Evolutionary conservation across 2,888 invertebrate genomes (phyloP), one percentile per base, ranked within the genome.

Genomic region (Masnerella sp.): DNA sequence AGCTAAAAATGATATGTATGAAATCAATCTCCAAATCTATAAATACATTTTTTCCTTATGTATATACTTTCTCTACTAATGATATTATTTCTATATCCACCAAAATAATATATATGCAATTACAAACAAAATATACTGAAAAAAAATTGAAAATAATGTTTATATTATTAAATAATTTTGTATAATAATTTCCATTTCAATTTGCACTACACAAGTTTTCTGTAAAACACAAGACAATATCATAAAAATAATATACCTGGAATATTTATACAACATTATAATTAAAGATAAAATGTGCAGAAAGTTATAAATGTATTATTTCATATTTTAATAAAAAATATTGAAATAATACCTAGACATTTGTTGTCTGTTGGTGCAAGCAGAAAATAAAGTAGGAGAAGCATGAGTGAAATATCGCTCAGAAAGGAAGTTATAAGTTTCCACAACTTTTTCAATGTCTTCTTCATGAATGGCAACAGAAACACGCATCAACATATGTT

Each of bases 401-500:
- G 98, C 99, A 88, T 99, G 99, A 0, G 98, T 99, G 85, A 99
- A 99, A 90, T 95, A 98, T 80, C 94, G 91, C 85, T 98, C 97
- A 0, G 99, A 99, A 79, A 99, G 88, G 69, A 96, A 90, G 86
- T 99, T 97, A 88, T 99, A 99, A 0, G 99, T 98, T 89, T 97
- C 95, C 77, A 99, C 96, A 9, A 94, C 98, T 9, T 93, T 90
- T 75, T 96, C 96, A 71, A 99, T 94, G 84, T 99, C 95, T 78
- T 96, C 94, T 0, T 94, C 95, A 85, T 99, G 99, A 80, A 99
- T 97, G 9, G 98, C 99, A 72, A 99, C 94, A 2, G 99, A 89
- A 0, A 98, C 98, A 81, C 99, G 89, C 99, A 99, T 99, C 65
- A 99, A 88, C 98, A 99, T 96, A 82, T 99, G 98, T 84, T 99